Conservation (phyloP, 30 jellyfish, hydroid and myxozoan genomes). For the Catostylus mosaicus region DNA sequence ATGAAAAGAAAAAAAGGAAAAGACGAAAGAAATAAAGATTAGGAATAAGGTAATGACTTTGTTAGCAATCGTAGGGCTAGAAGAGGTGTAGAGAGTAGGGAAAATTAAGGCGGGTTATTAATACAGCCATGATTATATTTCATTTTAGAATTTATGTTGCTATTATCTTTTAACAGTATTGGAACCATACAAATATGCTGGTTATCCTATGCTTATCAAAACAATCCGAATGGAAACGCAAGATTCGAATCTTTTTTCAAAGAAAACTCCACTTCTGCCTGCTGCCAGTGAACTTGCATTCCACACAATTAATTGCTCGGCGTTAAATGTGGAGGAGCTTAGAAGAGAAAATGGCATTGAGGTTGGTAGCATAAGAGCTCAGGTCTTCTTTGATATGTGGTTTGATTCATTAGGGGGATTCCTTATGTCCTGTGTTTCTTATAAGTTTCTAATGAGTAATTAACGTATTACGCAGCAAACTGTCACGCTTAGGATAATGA, state of each 20-base stretch:
- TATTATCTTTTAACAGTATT: conserved; percentile 44
- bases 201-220: conserved; percentile 94
- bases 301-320: conserved; percentile 96
- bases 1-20: no score
- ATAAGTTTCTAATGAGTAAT: no score
- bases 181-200: conserved; percentile 98
- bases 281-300: conserved; percentile 93
- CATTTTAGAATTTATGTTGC: not conserved
- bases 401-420: no score
- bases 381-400: no score
- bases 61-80: no score
- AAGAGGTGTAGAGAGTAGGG: no score
- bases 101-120: no score
- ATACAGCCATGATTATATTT: not conserved
- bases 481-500: no score
- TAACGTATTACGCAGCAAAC: no score
- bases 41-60: no score
- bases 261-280: conserved; percentile 88
- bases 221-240: conserved; percentile 90
- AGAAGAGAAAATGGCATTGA: conserved; percentile 96
- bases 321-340: conserved; percentile 97
- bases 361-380: conserved; percentile 24
- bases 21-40: no score
- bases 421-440: no score
- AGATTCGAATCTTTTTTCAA: conserved; percentile 60